phyloP scores from a whole-genome alignment of 2,113 vertebrate genomes.

The Sapajus apella region DNA sequence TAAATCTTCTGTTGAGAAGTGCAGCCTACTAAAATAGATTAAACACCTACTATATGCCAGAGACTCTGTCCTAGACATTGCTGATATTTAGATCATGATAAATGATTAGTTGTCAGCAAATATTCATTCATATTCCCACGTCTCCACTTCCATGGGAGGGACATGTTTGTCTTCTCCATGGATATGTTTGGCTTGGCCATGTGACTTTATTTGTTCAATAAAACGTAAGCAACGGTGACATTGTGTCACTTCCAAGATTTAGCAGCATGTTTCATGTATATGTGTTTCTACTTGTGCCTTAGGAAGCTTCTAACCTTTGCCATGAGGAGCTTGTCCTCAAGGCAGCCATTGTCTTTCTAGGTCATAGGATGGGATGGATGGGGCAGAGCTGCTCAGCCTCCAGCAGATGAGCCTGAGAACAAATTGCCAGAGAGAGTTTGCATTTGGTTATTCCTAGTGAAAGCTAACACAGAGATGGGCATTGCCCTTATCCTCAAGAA shows the following conservation, averaged over 20 bases:
- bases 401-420: too few species aligned
- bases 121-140: too few species aligned
- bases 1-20: background rate
- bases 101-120: background rate
- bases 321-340: fast-evolving
- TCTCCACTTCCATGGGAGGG: fast-evolving
- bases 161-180: background rate
- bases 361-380: background rate
- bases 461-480: background rate
- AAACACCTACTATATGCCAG: fast-evolving
- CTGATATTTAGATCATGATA: background rate
- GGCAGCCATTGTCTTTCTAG: background rate
- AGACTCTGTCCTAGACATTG: fast-evolving
- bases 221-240: background rate
- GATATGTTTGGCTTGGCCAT: background rate
- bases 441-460: fast-evolving
- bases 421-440: background rate
- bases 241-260: background rate
- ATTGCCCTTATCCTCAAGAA: background rate
- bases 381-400: background rate
- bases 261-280: background rate
- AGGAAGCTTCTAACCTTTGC: background rate
- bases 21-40: background rate
- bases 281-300: background rate
- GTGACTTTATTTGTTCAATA: background rate